Evolutionary conservation across 2,113 vertebrate genomes (phyloP).

Genomic region (Neotoma lepida): DNA sequence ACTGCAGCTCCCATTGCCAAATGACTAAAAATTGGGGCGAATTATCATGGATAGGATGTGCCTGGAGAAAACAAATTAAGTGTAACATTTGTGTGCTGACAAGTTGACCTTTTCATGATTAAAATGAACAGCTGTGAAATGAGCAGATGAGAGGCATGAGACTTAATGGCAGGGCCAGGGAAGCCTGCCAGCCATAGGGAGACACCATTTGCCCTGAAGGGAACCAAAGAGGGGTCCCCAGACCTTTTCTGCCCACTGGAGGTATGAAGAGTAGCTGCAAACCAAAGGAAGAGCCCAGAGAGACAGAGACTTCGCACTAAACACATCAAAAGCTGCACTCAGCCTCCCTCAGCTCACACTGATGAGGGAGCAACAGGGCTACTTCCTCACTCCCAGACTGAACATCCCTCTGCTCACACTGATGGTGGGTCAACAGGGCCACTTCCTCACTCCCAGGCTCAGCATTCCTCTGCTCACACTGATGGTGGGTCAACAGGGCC

Average conservation of each 20-base stretch:
- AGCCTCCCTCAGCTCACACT: no score
- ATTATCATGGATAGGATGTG: neutral
- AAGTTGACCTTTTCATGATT: slow-evolving; percentile 76
- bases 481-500: neutral
- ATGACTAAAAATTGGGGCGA: slow-evolving; percentile 23
- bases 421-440: no score
- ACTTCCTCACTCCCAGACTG: no score
- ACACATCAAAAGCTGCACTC: fast-evolving
- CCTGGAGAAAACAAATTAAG: slow-evolving; percentile 73
- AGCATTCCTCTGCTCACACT: neutral
- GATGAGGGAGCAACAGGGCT: no score
- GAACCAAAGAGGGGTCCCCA: neutral
- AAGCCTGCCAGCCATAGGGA: neutral
- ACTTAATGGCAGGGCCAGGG: neutral
- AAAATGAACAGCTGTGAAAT: slow-evolving; percentile 15
- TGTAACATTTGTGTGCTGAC: slow-evolving; percentile 69
- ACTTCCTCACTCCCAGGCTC: no score
- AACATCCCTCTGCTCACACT: neutral
- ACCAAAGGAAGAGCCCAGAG: fast-evolving
- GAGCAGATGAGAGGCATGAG: slow-evolving; percentile 48
- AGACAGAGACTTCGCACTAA: neutral
- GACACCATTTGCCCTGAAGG: neutral
- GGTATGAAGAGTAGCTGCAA: neutral
- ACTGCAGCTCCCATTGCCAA: neutral
- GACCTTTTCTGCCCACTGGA: neutral